A percentile compares a stretch with the other conserved stretches of the same genome.
Conservation (phyloP, 2,888 invertebrate genomes). For the Conus canariensis region DNA sequence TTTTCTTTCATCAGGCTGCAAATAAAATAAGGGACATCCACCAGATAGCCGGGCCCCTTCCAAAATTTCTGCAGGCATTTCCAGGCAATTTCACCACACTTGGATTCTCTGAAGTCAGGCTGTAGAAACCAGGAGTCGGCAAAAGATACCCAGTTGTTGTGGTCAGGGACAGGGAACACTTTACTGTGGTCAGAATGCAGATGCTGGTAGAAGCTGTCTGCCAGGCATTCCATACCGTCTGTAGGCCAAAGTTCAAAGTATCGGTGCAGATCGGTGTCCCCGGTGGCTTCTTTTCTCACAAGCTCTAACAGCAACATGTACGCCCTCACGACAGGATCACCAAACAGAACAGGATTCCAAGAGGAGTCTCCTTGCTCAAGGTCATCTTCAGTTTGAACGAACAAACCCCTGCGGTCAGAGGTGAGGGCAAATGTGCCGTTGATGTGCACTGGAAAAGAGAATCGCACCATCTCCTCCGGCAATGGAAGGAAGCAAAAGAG, state of each 20-base stretch:
- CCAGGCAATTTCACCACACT: conserved; percentile 42
- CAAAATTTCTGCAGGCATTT: conserved; percentile 42
- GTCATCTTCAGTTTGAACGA: conserved; percentile 65
- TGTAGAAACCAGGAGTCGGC: conserved; percentile 56
- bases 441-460: conserved; percentile 69
- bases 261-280: background rate
- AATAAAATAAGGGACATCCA: conserved; percentile 44
- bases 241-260: conserved; percentile 40
- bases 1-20: conserved; percentile 43
- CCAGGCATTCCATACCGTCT: background rate
- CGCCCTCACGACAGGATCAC: conserved; percentile 56
- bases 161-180: conserved; percentile 17
- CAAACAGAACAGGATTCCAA: conserved; percentile 64
- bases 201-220: conserved; percentile 33
- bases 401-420: conserved; percentile 67
- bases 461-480: conserved; percentile 52
- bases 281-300: conserved; percentile 36
- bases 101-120: conserved; percentile 41
- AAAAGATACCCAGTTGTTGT: conserved; percentile 36
- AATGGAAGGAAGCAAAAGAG: conserved; percentile 67
- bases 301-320: conserved; percentile 58
- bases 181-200: conserved; percentile 7
- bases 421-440: conserved; percentile 73
- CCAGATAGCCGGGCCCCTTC: conserved; percentile 32
- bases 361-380: conserved; percentile 50